Percentiles rank a stretch among this genome's conserved stretches.
phyloP scores from a whole-genome alignment of 2,113 vertebrate genomes.

The Alligator sinensis region DNA sequence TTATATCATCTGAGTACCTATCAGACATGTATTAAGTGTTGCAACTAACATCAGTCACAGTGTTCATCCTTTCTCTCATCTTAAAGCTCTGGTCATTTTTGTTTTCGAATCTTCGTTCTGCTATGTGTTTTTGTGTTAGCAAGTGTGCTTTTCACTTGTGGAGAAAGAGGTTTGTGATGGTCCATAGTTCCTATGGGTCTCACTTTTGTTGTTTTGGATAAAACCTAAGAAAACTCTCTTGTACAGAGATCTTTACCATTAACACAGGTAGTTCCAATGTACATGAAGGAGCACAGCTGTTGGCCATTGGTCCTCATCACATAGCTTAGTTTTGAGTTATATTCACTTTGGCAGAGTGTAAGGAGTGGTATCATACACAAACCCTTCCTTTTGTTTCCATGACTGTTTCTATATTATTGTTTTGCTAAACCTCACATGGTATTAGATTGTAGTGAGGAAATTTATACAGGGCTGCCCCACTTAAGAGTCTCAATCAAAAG shows the following conservation, averaged over 20 bases:
- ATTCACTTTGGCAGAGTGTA: neutral
- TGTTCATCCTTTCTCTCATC: neutral
- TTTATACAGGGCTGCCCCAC: neutral
- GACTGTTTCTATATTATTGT: neutral
- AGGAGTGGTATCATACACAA: neutral
- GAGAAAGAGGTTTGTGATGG: too few species aligned
- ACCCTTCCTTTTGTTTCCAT: neutral
- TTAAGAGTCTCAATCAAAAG: neutral
- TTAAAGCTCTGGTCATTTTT: neutral
- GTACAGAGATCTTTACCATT: neutral
- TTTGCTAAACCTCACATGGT: neutral
- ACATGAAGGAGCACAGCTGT: neutral
- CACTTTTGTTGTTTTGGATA: neutral
- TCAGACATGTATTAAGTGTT: neutral
- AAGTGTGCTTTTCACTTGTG: neutral
- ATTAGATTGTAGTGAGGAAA: neutral
- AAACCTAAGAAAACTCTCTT: neutral
- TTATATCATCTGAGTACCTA: fast-evolving
- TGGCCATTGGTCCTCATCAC: neutral
- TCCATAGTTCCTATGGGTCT: neutral
- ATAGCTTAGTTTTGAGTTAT: neutral
- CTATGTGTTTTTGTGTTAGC: neutral
- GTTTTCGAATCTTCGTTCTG: neutral
- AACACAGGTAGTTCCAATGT: neutral
- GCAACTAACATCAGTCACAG: neutral